These are phyloP conservation scores for Saimiri boliviensis DNA, from an alignment of 2,113 vertebrate species.

Conservation along the genomic window DNA sequence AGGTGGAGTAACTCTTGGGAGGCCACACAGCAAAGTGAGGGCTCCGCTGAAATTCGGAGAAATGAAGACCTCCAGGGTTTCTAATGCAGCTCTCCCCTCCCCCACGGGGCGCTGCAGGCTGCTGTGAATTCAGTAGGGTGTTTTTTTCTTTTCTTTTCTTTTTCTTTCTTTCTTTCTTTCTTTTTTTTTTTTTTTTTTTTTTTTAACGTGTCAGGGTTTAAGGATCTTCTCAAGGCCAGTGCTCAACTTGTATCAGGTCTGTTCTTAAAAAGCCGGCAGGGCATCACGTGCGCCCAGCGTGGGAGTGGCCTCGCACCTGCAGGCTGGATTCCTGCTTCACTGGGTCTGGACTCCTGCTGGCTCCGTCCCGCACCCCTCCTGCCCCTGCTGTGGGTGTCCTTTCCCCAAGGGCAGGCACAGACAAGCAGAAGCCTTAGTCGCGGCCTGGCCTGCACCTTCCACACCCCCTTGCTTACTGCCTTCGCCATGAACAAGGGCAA, in stretches of 20 bases:
- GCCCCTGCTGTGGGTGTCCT: neutral
- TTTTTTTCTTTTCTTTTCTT: neutral
- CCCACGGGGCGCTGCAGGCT: neutral
- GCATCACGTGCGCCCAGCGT: accelerated
- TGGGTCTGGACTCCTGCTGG: neutral
- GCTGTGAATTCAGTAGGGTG: neutral
- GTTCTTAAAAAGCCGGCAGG: neutral
- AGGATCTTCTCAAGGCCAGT: neutral
- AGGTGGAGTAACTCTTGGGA: neutral
- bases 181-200: neutral
- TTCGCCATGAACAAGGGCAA: no score
- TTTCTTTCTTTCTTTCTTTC: neutral
- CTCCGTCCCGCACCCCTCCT: no score
- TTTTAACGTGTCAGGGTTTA: neutral
- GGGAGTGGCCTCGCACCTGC: no score
- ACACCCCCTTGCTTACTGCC: neutral
- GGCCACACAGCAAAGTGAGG: neutral
- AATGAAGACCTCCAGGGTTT: neutral
- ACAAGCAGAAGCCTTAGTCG: neutral
- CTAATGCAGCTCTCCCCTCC: neutral
- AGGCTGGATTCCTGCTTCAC: neutral
- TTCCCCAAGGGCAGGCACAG: neutral
- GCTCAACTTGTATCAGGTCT: neutral
- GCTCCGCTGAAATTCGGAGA: neutral
- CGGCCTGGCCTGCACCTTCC: neutral